Evolutionary conservation across 2,888 invertebrate species (phyloP).

Genomic region (Acanthosepion pharaonis): DNA sequence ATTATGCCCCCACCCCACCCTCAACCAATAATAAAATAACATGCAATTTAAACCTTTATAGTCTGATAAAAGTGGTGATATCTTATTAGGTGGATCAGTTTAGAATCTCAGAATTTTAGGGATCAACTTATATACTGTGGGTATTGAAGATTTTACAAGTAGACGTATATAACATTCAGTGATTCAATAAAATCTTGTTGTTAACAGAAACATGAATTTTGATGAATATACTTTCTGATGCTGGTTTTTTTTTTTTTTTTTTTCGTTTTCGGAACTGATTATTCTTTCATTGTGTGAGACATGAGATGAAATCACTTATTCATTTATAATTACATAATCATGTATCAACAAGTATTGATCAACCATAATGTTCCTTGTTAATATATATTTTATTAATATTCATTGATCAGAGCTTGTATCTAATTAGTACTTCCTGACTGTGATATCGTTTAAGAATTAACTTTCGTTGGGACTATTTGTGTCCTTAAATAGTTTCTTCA

Average conservation of each 20-base stretch:
- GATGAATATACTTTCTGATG: not conserved
- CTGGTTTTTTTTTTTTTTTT: not conserved
- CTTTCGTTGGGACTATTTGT: not conserved
- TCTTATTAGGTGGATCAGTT: not conserved
- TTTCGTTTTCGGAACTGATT: not conserved
- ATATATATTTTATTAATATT: not conserved
- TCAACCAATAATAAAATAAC: not conserved
- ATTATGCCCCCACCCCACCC: no score
- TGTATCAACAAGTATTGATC: constrained; percentile 33
- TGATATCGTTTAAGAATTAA: not conserved
- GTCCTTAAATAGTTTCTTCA: not conserved
- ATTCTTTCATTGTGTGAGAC: not conserved
- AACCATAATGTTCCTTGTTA: not conserved
- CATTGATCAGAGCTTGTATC: not conserved
- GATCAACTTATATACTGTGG: not conserved
- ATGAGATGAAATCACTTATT: not conserved
- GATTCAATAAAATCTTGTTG: not conserved
- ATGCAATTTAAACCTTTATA: not conserved
- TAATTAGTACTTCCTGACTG: not conserved
- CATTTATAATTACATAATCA: not conserved
- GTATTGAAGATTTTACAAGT: not conserved
- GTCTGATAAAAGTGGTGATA: not conserved
- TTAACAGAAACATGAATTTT: not conserved
- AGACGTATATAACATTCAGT: no score
- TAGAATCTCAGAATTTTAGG: not conserved